phyloP scores from a whole-genome alignment of 2,888 invertebrate genomes.

The Ennomos quercinarius region DNA sequence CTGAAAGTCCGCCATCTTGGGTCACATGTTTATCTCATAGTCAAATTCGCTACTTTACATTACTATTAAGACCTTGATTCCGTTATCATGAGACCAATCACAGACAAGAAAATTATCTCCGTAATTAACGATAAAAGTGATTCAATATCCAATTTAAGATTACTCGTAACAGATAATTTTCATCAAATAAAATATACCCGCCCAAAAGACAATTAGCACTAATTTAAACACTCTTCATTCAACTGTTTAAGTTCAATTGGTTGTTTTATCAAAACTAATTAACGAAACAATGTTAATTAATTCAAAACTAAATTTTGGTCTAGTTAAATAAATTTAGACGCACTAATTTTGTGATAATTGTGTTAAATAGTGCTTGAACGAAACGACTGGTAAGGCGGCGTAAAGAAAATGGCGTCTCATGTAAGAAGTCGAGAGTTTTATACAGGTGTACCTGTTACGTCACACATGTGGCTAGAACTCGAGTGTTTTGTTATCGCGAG shows the following conservation, averaged over 20 bases:
- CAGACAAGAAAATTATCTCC: constrained; percentile 49
- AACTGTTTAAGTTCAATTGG: constrained; percentile 3
- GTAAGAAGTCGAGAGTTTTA: constrained; percentile 69
- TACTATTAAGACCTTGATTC: constrained; percentile 45
- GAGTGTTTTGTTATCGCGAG: constrained; percentile 58
- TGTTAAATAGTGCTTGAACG: constrained; percentile 53
- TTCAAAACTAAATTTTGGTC: constrained; percentile 39
- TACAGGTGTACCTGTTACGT: constrained; percentile 79
- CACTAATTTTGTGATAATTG: constrained; percentile 58
- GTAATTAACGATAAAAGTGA: constrained; percentile 56
- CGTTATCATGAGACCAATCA: constrained; percentile 78
- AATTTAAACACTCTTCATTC: constrained; percentile 28
- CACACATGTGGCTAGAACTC: constrained; percentile 72
- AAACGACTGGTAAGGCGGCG: constrained; percentile 51
- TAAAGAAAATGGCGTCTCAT: constrained; percentile 72
- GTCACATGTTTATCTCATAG: constrained; percentile 70
- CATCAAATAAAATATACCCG: constrained; percentile 24
- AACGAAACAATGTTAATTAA: constrained; percentile 34
- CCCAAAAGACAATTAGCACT: constrained; percentile 5
- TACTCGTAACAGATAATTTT: constrained; percentile 35
- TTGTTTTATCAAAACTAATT: constrained; percentile 22
- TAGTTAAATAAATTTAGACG: constrained; percentile 27
- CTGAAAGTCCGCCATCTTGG: constrained; percentile 76
- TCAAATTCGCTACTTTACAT: constrained; percentile 60
- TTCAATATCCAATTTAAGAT: constrained; percentile 41